Evolutionary conservation across 2,888 invertebrate genomes (phyloP).

Genomic region (Epicampocera succincta): DNA sequence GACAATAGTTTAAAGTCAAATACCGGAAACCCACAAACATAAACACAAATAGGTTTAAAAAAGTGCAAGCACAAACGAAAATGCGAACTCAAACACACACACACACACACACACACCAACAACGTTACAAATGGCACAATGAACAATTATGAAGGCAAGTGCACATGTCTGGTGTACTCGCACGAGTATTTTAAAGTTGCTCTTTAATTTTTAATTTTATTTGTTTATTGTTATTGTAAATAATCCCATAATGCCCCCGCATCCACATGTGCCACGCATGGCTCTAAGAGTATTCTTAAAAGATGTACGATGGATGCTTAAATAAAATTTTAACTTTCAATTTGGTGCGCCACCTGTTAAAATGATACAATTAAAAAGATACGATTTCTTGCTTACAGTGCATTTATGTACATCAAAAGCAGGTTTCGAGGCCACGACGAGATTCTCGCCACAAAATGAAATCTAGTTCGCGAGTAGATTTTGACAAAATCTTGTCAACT

Average conservation of each 20-base stretch:
- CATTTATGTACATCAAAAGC: too few relatives aligned
- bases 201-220: slow-evolving; percentile 3
- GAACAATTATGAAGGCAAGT: slow-evolving; percentile 58
- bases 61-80: neutral
- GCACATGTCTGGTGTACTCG: slow-evolving; percentile 47
- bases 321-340: too few relatives aligned
- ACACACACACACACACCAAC: slow-evolving; percentile 8
- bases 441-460: too few relatives aligned
- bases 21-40: slow-evolving; percentile 62
- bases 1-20: slow-evolving; percentile 64
- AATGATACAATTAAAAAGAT: too few relatives aligned
- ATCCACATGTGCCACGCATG: neutral
- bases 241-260: neutral
- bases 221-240: slow-evolving; percentile 45
- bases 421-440: too few relatives aligned
- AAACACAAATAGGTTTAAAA: slow-evolving; percentile 39
- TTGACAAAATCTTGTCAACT: too few relatives aligned
- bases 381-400: too few relatives aligned
- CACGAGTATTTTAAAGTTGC: slow-evolving; percentile 29
- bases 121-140: slow-evolving; percentile 48
- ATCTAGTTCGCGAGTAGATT: too few relatives aligned
- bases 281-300: neutral
- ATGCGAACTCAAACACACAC: neutral
- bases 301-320: too few relatives aligned
- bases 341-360: too few relatives aligned